Evolutionary conservation across 2,113 vertebrate species (phyloP).

Genomic region (Reinhardtius hippoglossoides): DNA sequence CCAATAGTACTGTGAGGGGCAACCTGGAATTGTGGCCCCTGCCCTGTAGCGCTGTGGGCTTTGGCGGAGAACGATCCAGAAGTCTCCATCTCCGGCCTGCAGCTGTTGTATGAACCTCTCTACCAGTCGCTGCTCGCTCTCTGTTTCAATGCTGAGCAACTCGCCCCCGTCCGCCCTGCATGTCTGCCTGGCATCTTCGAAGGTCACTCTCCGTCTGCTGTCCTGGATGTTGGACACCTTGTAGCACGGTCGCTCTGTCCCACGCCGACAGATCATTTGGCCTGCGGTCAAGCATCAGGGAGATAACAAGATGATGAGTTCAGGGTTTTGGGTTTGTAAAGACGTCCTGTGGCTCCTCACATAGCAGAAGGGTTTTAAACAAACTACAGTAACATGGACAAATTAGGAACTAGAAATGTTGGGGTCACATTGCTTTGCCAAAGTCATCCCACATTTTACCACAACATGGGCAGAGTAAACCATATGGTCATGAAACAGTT

Average conservation of each 20-base stretch:
- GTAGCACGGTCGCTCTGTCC: conserved; percentile 92
- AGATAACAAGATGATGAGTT: conserved; percentile 24
- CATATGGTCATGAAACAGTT: background rate
- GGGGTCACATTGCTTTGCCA: conserved; percentile 14
- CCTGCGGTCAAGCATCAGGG: conserved; percentile 74
- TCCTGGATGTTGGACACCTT: conserved; percentile 90
- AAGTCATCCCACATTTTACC: conserved; percentile 8
- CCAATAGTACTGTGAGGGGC: conserved; percentile 88
- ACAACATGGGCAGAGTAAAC: conserved; percentile 9
- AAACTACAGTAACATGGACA: background rate
- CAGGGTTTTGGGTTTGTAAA: background rate
- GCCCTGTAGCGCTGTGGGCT: conserved; percentile 64
- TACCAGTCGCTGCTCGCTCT: conserved; percentile 89
- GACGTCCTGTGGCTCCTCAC: conserved; percentile 5
- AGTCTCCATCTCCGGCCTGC: conserved; percentile 87
- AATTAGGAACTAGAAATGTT: conserved; percentile 9
- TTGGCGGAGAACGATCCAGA: conserved; percentile 93
- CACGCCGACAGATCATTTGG: conserved; percentile 88
- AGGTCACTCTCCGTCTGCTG: conserved; percentile 83
- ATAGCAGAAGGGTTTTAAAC: background rate
- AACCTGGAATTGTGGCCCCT: conserved; percentile 71
- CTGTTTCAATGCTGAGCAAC: conserved; percentile 89
- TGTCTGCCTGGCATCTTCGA: conserved; percentile 84
- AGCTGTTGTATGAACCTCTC: conserved; percentile 87
- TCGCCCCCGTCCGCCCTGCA: conserved; percentile 87